Conservation (phyloP, 1,140 invertebrate genomes). For the Cydia pomonella region DNA sequence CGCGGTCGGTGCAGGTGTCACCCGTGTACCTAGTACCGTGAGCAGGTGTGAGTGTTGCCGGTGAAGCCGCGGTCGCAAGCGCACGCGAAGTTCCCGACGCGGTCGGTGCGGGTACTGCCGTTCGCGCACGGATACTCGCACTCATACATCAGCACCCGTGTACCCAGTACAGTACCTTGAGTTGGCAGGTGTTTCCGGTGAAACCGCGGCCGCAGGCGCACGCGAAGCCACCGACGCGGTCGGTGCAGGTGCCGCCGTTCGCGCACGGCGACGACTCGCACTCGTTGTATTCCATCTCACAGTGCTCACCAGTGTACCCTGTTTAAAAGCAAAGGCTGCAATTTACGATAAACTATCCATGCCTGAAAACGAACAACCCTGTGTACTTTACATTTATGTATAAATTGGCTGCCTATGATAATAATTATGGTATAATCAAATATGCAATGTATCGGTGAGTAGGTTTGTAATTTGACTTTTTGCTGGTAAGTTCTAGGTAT, state of each 20-base stretch:
- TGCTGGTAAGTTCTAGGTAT: background rate
- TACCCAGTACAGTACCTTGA: conserved; percentile 73
- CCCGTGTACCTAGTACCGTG: conserved; percentile 72
- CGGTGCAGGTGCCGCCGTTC: conserved; percentile 91
- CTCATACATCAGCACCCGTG: conserved; percentile 74
- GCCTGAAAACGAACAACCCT: too few relatives aligned
- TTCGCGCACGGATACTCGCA: conserved; percentile 93
- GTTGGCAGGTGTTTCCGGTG: conserved; percentile 87
- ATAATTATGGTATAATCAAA: too few relatives aligned
- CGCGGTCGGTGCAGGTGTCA: conserved; percentile 89
- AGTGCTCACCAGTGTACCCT: conserved; percentile 88
- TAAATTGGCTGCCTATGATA: too few relatives aligned
- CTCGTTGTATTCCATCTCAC: conserved; percentile 91
- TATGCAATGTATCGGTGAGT: too few relatives aligned
- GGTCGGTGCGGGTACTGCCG: conserved; percentile 90
- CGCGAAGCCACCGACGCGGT: conserved; percentile 88
- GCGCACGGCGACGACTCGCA: conserved; percentile 94
- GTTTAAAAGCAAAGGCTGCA: background rate
- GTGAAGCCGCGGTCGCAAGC: conserved; percentile 87
- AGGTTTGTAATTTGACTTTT: background rate
- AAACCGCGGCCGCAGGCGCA: conserved; percentile 90
- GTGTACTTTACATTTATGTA: too few relatives aligned
- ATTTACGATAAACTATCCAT: background rate
- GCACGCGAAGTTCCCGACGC: conserved; percentile 87
- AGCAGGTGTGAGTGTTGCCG: conserved; percentile 87